A percentile compares a stretch with the other conserved stretches of the same genome.
phyloP scores from a whole-genome alignment of 2,888 invertebrate species.

The Odontomyia ornata region DNA sequence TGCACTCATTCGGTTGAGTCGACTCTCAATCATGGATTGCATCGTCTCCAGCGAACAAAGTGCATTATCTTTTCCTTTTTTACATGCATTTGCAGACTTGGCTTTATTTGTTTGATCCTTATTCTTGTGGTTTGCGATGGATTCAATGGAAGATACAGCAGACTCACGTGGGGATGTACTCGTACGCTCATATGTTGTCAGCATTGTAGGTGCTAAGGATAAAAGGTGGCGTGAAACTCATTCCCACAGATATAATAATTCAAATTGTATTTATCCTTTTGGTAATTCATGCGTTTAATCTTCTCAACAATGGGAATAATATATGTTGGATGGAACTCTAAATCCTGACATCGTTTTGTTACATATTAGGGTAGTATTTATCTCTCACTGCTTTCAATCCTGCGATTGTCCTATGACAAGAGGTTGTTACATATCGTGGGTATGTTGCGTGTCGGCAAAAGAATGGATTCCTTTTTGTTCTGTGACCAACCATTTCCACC shows the following conservation, averaged over 20 bases:
- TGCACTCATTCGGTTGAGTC: constrained; percentile 20
- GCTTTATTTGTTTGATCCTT: constrained; percentile 9
- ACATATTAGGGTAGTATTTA: background rate
- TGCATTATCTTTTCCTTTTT: background rate
- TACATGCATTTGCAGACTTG: constrained; percentile 11
- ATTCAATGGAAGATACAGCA: background rate
- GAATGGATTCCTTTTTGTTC: background rate
- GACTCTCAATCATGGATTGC: background rate
- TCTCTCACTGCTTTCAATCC: background rate
- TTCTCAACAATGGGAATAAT: constrained; percentile 23
- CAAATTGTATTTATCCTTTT: constrained; percentile 28
- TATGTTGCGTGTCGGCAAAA: background rate
- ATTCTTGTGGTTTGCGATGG: background rate
- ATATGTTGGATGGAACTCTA: background rate
- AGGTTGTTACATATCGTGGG: background rate
- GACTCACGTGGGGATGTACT: background rate
- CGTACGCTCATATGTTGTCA: background rate
- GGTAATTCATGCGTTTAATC: constrained; percentile 39
- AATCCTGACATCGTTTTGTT: constrained; percentile 20
- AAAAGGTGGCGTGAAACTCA: constrained; percentile 20
- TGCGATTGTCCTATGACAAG: background rate
- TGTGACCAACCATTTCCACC: background rate
- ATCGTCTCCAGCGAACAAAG: background rate
- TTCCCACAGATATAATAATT: constrained; percentile 34
- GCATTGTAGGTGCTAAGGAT: constrained; percentile 13